Evolutionary conservation across 2,113 vertebrate species (phyloP).

Genomic region (Hylia prasina): DNA sequence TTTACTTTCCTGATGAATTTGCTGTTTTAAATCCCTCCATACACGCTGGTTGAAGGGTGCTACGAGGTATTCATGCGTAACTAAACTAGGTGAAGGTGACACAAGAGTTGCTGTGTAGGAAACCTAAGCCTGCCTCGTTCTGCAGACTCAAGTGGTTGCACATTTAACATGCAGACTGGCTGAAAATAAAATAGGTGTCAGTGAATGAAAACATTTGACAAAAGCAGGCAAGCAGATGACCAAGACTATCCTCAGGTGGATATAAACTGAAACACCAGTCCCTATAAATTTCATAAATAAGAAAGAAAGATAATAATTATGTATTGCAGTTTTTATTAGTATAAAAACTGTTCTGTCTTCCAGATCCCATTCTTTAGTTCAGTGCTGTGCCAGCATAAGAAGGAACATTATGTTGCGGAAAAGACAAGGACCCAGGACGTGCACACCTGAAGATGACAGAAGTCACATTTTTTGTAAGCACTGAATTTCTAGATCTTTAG

Average conservation of each 20-base stretch:
- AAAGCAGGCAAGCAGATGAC: neutral
- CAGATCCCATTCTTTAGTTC: neutral
- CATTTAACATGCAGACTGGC: neutral
- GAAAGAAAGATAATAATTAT: neutral
- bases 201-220: neutral
- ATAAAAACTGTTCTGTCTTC: neutral
- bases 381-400: neutral
- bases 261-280: neutral
- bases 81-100: slow-evolving; percentile 5
- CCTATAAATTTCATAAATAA: neutral
- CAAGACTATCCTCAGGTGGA: neutral
- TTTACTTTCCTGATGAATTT: neutral
- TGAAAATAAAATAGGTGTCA: neutral
- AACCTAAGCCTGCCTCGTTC: neutral
- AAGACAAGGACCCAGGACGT: neutral
- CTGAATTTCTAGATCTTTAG: neutral
- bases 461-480: neutral
- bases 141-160: neutral
- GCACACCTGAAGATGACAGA: neutral
- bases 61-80: neutral
- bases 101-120: neutral
- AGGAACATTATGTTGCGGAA: neutral
- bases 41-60: neutral
- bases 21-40: neutral
- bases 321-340: neutral